Evolutionary conservation across 2,797 vertebrate genomes (phyloP), one percentile per base, ranked within the genome.

Genomic region (Halcyon chelicuti): DNA sequence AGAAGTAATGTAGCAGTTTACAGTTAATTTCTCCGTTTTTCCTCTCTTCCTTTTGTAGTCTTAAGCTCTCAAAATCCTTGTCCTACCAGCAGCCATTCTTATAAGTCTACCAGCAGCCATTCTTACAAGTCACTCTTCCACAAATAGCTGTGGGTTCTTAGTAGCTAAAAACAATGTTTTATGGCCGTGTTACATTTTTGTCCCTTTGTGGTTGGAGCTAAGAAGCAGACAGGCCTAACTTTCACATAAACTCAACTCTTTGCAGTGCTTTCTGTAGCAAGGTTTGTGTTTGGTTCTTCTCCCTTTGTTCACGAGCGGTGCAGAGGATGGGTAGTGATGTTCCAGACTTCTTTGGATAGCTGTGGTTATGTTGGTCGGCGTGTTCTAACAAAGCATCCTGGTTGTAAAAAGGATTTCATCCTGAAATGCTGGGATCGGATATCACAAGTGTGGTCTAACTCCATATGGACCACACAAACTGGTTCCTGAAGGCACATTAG

Each of bases 41-140:
- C 14, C 10, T 83, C 18, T 70, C 37, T 72, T 97, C 29, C 55
- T 83, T 79, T 74, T 82, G 47, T 6, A 11, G 8, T 54, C 35
- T 93, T 62, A 67, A 54, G 28, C 19, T 91, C 71, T 95, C 61
- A 85, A 62, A 79, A 55, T 93, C 68, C 37, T 95, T 80, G 88
- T 93, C 71, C 21, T 57, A 42, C 31, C 28, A 35, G 46, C 54
- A 91, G 31, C 55, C 17, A 4, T 83, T 95, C 39, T 86, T 93
- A 14, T 35, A 93, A 39, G 61, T 91, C 86, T 57, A 42, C 31
- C 28, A 35, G 46, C 54, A 91, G 31, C 55, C 17, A 4, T 83
- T 95, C 39, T 86, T 93, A 14, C n/a, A 93, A 39, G 61, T 91
- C 86, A 63, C 52, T 76, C 93, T 95, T 92, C 83, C 93, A 85